Evolutionary conservation across 2,113 vertebrate species (phyloP).

Genomic region (Oxygymnocypris stewartii): DNA sequence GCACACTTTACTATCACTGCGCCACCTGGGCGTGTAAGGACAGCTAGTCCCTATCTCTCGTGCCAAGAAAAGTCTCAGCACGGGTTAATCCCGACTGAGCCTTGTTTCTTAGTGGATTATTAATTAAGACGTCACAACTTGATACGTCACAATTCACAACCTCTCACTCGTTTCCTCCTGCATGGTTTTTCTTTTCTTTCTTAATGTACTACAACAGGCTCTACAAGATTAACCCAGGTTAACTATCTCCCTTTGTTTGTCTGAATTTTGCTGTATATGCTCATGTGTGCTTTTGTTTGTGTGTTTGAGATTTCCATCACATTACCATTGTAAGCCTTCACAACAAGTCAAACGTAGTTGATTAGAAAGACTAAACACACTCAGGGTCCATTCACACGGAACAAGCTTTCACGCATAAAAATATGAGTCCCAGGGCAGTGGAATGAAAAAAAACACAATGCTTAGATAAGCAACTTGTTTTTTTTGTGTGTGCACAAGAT

Average conservation of each 20-base stretch:
- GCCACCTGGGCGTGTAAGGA: slow-evolving; percentile 1
- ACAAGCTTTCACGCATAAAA: no score
- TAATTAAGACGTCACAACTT: slow-evolving; percentile 49
- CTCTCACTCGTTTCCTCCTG: background rate
- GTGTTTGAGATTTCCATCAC: background rate
- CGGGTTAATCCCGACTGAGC: slow-evolving; percentile 43
- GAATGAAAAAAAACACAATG: background rate
- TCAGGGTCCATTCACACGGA: background rate
- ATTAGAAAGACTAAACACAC: background rate
- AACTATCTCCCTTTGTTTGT: background rate
- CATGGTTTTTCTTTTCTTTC: background rate
- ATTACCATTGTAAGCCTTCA: background rate
- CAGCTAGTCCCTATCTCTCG: slow-evolving; percentile 19
- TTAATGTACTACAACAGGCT: slow-evolving; percentile 3
- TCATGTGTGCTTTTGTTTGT: background rate
- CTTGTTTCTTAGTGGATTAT: slow-evolving; percentile 50
- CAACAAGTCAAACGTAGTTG: background rate
- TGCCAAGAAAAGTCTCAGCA: slow-evolving; percentile 39
- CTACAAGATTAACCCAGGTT: background rate
- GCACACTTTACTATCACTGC: slow-evolving; percentile 19
- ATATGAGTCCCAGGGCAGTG: no score
- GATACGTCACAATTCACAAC: slow-evolving; percentile 29
- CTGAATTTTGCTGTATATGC: background rate
- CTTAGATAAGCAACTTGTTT: no score
- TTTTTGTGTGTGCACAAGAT: no score